phyloP scores from a whole-genome alignment of 1,140 invertebrate genomes.

The Chelonus insularis region DNA sequence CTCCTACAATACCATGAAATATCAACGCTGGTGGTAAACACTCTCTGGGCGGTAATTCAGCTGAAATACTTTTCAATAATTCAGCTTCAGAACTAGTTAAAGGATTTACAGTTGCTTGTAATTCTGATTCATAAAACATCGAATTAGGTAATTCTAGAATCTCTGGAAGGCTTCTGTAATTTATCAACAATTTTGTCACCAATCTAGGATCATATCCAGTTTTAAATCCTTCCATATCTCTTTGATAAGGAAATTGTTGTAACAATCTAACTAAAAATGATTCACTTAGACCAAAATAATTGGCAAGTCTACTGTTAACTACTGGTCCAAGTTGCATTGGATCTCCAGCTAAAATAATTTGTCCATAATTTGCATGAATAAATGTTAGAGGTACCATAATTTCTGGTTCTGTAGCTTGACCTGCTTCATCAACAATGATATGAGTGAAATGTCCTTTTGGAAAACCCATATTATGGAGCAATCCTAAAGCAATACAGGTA shows the following conservation, averaged over 20 bases:
- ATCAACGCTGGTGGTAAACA: conserved; percentile 64
- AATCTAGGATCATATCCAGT: conserved; percentile 69
- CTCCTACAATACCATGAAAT: conserved; percentile 82
- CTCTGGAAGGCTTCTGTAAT: conserved; percentile 79
- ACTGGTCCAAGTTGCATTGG: conserved; percentile 89
- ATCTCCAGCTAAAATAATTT: conserved; percentile 87
- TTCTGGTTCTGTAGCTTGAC: conserved; percentile 89
- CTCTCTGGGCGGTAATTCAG: conserved; percentile 48
- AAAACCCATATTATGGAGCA: conserved; percentile 69
- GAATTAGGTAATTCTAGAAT: conserved; percentile 76
- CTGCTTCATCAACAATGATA: conserved; percentile 87
- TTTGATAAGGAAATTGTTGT: conserved; percentile 67
- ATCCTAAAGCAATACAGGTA: conserved; percentile 77
- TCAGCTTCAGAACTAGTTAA: conserved; percentile 45
- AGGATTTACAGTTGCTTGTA: conserved; percentile 59
- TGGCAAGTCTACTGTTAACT: conserved; percentile 68
- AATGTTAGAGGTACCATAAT: conserved; percentile 73
- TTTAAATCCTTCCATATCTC: conserved; percentile 62
- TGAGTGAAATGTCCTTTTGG: conserved; percentile 81
- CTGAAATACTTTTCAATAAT: conserved; percentile 39
- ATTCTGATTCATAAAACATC: conserved; percentile 80
- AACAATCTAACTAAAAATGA: conserved; percentile 76
- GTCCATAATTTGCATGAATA: conserved; percentile 60
- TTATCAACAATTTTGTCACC: conserved; percentile 73
- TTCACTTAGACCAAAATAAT: conserved; percentile 66